Evolutionary conservation across 1,140 invertebrate species (phyloP), one percentile per base, ranked within the genome.

Genomic region (Saxidomus purpurata): DNA sequence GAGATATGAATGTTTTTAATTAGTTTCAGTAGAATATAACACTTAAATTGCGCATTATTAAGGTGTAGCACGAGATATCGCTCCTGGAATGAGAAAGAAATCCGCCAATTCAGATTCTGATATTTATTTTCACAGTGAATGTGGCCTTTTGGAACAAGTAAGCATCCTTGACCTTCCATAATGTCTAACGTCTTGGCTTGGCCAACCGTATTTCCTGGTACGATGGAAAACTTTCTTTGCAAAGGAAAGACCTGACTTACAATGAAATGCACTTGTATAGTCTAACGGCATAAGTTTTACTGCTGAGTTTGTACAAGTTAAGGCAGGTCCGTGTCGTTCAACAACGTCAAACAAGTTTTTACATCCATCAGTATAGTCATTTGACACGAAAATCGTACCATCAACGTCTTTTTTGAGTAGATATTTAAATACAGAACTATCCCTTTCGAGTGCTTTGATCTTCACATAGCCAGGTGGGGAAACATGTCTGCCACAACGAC

Each of bases 21-120:
- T 36, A 86, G 52, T 52, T 86, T 86, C 19, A 86, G 43, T 13
- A 76, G 52, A 6, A 86, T 36, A 38, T 86, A 86, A 36, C 84
- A 86, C 74, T 61, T 86, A 59, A 55, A 71, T 25, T 86, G 84
- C 13, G 43, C 52, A 25, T 22, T 13, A 40, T 59, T 86, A 6
- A 86, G 40, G 17, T 40, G 31, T 31, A 76, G 34, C 49, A 86
- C 59, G 17, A 86, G n/a, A 22, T 59, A 22, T 25, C 71, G 38
- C 49, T 86, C 84, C 84, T 77, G 69, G n/a, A 76, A 52, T 8
- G 84, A 86, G 25, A 76, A 61, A 11, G 84, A 86, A 6, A 86
- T 40, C 49, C 84, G 25, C 71, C 71, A 86, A 36, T 86, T 8
- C 19, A 86, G 71, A 19, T 40, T 40, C 3, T 13, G 71, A 63